Percentiles rank a stretch among this genome's conserved stretches.
phyloP scores from a whole-genome alignment of 2,888 invertebrate genomes.

The Caenorhabditis sp. region DNA sequence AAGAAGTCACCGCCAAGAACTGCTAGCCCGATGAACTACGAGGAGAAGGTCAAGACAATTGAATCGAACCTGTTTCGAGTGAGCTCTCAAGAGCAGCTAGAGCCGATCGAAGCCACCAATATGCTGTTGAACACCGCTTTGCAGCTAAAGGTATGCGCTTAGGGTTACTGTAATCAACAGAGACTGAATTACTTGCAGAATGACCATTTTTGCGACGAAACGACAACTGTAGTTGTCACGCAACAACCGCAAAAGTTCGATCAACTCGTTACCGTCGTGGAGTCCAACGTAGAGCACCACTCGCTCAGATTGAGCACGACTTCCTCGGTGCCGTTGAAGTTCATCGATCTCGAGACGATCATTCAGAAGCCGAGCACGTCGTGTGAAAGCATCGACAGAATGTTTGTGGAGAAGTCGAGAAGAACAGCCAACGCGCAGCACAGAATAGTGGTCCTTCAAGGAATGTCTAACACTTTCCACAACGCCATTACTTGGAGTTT shows the following conservation, averaged over 20 bases:
- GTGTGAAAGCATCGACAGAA: conserved; percentile 55
- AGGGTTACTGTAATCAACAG: too few species aligned
- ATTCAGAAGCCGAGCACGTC: conserved; percentile 66
- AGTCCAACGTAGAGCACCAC: conserved; percentile 58
- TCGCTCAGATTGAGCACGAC: conserved; percentile 47
- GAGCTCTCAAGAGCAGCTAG: conserved; percentile 48
- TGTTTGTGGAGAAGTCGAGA: conserved; percentile 54
- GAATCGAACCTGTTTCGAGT: conserved; percentile 51
- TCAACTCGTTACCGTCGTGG: conserved; percentile 69
- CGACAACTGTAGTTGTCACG: conserved; percentile 66
- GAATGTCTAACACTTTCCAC: conserved; percentile 70
- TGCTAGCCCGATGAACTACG: conserved; percentile 40
- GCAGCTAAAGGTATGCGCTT: conserved; percentile 60
- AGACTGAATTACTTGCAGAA: conserved; percentile 56
- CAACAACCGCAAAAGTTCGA: conserved; percentile 65
- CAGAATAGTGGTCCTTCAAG: conserved; percentile 69
- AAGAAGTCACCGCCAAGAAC: conserved; percentile 19
- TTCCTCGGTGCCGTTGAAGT: conserved; percentile 51
- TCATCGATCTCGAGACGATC: conserved; percentile 70
- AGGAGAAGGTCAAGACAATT: conserved; percentile 52
- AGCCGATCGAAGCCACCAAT: conserved; percentile 62
- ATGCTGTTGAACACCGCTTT: conserved; percentile 65
- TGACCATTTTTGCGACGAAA: conserved; percentile 65
- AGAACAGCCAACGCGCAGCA: conserved; percentile 67
- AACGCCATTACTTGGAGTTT: conserved; percentile 73